A percentile compares a stretch with the other conserved stretches of the same genome.
Evolutionary conservation across 2,797 vertebrate genomes (phyloP).

Genomic region (Hydrophis major): DNA sequence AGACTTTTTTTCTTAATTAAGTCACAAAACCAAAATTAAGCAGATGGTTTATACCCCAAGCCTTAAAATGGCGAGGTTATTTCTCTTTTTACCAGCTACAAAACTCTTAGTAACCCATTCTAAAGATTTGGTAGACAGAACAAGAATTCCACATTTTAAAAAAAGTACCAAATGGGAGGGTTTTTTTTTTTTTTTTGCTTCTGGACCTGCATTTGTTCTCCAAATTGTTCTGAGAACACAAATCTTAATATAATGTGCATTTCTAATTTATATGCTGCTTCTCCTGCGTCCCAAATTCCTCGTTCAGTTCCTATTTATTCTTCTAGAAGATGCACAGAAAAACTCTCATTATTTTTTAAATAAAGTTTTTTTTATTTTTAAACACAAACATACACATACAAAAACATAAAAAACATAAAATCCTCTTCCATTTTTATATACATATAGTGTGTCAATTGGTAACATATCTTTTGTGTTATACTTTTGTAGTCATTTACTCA

Average conservation of each 20-base stretch:
- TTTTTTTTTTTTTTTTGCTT: no score
- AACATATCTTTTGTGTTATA: no score
- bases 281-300: background rate
- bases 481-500: no score
- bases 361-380: no score
- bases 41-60: background rate
- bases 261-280: background rate
- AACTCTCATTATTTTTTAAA: background rate
- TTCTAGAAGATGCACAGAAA: background rate
- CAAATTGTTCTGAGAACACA: background rate
- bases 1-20: background rate
- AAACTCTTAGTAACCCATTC: background rate
- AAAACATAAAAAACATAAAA: no score
- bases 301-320: background rate
- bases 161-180: background rate
- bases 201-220: background rate
- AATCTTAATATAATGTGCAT: background rate
- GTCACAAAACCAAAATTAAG: background rate
- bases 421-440: no score
- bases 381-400: no score
- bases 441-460: no score
- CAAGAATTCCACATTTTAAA: background rate
- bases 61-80: background rate
- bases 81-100: background rate
- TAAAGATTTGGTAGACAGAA: background rate